A percentile compares a stretch with the other conserved stretches of the same genome.
These are phyloP conservation scores for Campoplex nolae DNA, from an alignment of 2,888 invertebrate species.

Conservation along the genomic window DNA sequence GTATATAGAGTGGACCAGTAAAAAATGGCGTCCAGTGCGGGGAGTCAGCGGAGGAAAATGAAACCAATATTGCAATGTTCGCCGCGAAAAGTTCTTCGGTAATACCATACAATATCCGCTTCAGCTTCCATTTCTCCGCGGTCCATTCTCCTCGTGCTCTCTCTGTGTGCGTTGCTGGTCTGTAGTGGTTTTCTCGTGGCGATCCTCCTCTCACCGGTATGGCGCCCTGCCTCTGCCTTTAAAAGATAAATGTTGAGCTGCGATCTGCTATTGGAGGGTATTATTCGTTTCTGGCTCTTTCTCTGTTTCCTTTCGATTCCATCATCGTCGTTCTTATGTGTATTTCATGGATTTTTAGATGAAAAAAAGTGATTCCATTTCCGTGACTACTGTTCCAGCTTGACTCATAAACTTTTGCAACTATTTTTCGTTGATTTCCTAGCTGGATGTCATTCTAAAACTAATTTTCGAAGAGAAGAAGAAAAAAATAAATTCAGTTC, in stretches of 20 bases:
- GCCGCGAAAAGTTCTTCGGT: constrained; percentile 82
- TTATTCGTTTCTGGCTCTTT: not conserved
- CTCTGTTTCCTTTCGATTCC: not conserved
- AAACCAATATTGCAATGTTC: constrained; percentile 84
- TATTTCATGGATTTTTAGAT: not conserved
- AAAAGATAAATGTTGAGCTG: constrained; percentile 9
- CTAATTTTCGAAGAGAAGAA: not conserved
- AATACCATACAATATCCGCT: constrained; percentile 84
- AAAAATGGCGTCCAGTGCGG: constrained; percentile 44
- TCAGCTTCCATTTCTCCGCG: constrained; percentile 83
- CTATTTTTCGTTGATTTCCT: not conserved
- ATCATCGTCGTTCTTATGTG: not conserved
- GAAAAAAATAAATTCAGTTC: not conserved
- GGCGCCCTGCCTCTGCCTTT: constrained; percentile 57
- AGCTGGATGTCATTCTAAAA: not conserved
- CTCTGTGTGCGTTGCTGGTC: constrained; percentile 36
- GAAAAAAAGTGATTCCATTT: not conserved
- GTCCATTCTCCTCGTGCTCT: constrained; percentile 70
- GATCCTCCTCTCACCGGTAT: constrained; percentile 53
- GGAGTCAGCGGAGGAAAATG: constrained; percentile 73
- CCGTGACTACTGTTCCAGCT: not conserved
- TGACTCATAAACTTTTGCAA: not conserved
- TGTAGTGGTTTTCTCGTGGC: constrained; percentile 43
- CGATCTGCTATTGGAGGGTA: constrained; percentile 1
- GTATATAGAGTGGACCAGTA: constrained; percentile 23